Base-by-base conservation (phyloP, 2,113 vertebrate species). In the Alligator sinensis region DNA sequence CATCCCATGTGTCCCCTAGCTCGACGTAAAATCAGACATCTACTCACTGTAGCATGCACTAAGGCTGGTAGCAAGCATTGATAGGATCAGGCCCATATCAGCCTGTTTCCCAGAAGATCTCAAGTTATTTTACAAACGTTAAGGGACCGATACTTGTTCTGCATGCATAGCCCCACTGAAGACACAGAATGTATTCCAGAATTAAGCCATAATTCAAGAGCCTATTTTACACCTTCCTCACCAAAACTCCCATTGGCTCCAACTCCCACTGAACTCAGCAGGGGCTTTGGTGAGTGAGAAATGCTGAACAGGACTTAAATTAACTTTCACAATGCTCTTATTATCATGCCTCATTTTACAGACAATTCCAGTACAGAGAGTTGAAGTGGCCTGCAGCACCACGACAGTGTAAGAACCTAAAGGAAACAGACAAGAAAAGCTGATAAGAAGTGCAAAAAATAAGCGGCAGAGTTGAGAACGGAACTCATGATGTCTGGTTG, bases 401-500 rank as follows among this genome's bases (percentile, higher is more conserved):
- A 0, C 64, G 92, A 84, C 93, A 96, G 27, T 34, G 94, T 84
- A 95, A 96, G 58, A 94, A 91, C 30, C 80, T 86, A 83, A 87
- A 97, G 58, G 6, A 90, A 92, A 85, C 84, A 91, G 70, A 28
- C 4, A 57, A 60, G 74, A 75, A 86, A 82, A 10, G 57, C 92
- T 90, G 77, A 75, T 77, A 97, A 94, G 90, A 93, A 97, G 94
- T 54, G 84, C 88, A 96, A 97, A 47, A 90, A 85, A 17, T 87
- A 94, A 92, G 86, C 92, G 91, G 95, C 57, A 88, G 96, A 97
- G 68, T 96, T 96, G 94, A 93, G 95, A 92, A 95, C 17, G 30
- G 96, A 96, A 96, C 93, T 91, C 96, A 96, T 94, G 95, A 93
- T 93, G 95, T 95, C 86, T 91, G 95, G 93, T 95, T 96, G 96